Conservation (phyloP, 2,888 invertebrate genomes). For the Netelia melanura region DNA sequence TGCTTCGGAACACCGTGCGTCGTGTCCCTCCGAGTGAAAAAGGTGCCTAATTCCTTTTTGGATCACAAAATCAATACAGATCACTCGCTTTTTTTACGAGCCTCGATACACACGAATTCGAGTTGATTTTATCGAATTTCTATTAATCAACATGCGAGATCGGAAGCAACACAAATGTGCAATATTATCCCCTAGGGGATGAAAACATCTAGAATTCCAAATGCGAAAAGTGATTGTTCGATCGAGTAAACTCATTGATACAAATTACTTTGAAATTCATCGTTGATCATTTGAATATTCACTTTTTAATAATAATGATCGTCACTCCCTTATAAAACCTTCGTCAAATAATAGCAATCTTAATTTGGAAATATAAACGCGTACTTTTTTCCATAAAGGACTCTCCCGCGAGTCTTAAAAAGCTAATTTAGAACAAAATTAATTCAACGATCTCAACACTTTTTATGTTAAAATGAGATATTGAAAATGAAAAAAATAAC, state of each 20-base stretch:
- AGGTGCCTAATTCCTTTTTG: too few relatives aligned
- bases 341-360: too few relatives aligned
- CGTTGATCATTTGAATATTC: background rate
- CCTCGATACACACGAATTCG: too few relatives aligned
- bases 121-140: background rate
- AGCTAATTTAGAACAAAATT: too few relatives aligned
- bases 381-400: too few relatives aligned
- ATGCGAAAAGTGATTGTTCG: background rate
- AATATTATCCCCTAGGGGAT: background rate
- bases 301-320: background rate
- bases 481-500: too few relatives aligned
- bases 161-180: background rate
- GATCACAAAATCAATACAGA: too few relatives aligned
- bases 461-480: too few relatives aligned
- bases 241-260: background rate
- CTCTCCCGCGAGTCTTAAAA: too few relatives aligned
- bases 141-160: background rate
- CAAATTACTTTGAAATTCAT: background rate
- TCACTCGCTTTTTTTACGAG: too few relatives aligned
- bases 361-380: too few relatives aligned
- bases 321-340: background rate
- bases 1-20: conserved; percentile 74
- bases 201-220: background rate
- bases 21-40: background rate
- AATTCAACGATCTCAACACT: too few relatives aligned